Evolutionary conservation across 2,797 vertebrate genomes (phyloP), one percentile per base, ranked within the genome.

Genomic region (Odontamblyopus rebecca): DNA sequence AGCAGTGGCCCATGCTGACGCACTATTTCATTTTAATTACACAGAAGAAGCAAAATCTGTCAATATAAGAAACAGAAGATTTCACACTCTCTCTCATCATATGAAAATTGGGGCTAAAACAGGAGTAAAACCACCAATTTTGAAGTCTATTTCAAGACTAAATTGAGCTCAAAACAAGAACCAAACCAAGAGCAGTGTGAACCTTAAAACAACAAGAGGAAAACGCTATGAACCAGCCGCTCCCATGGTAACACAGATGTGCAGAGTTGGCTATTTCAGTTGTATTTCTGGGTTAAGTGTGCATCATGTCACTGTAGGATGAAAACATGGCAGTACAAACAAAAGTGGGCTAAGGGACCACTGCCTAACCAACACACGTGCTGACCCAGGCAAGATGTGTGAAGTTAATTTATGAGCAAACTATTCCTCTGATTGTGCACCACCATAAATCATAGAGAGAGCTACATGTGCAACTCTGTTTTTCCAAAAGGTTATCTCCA

Each of bases 401-500:
- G 18, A 53, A 67, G 48, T 53, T 67, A 67, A 67, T 32, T 67
- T 67, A 67, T 53, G 48, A 67, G 7, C 65, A 30, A 30, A 53
- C 65, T 30, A 51, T 51, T n/a, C 26, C 48, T 29, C 65, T 53
- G 16, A 67, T 67, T 51, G 26, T 53, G 6, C 23, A 18, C 44
- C 7, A 0, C 3, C 48, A 67, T 67, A 53, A 67, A 67, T 67
- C 48, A 67, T 12, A 32, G 16, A 51, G 48, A 53, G n/a, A 67
- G 64, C 48, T 30, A 51, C 63, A 50, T 51, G 48, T 51, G 44
- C 64, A 66, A 51, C 26, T 66, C 64, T 67, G 16, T 51, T 29
- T 44, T 67, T 53, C 64, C 6, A 67, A 67, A 67, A 67, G 65
- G 65, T 67, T 51, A 67, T 67, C 65, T n/a, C 29, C 13, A 67